Conservation (phyloP, 1,140 invertebrate species). For the Brachionus koreanus region DNA sequence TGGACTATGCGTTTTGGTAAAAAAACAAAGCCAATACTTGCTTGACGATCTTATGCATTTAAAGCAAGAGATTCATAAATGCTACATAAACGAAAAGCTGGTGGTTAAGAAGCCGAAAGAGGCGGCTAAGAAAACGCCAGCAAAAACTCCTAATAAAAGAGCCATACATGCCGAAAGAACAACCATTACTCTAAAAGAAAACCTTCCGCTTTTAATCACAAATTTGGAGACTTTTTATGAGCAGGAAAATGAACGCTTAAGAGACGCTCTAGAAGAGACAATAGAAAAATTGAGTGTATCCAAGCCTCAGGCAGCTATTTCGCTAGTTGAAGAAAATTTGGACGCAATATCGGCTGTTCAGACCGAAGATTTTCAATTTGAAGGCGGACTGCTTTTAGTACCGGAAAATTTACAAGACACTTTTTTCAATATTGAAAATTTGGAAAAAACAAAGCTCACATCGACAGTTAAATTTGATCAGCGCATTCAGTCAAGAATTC, state of each 20-base stretch:
- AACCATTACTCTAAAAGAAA: neutral
- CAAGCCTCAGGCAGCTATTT: neutral
- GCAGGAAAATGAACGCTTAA: neutral
- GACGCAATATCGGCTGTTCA: neutral
- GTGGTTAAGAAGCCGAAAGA: neutral
- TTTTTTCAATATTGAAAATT: slow-evolving; percentile 34
- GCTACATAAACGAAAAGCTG: neutral
- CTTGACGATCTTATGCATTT: slow-evolving; percentile 17
- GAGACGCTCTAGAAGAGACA: neutral
- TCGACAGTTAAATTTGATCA: neutral
- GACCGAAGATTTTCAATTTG: neutral
- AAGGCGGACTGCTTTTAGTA: neutral
- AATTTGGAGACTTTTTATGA: neutral
- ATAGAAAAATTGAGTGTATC: neutral
- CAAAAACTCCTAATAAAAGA: neutral
- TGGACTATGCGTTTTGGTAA: slow-evolving; percentile 9
- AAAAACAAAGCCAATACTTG: slow-evolving; percentile 2
- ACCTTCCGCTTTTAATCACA: neutral
- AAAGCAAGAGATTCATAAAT: slow-evolving; percentile 13
- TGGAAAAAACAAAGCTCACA: neutral
- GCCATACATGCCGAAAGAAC: neutral
- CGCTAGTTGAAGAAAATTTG: neutral
- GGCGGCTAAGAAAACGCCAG: neutral
- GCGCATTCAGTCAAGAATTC: neutral
- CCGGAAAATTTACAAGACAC: neutral